A percentile compares a stretch with the other conserved stretches of the same genome.
Conservation (phyloP, 2,888 invertebrate species). For the Onthophagus sagittarius region DNA sequence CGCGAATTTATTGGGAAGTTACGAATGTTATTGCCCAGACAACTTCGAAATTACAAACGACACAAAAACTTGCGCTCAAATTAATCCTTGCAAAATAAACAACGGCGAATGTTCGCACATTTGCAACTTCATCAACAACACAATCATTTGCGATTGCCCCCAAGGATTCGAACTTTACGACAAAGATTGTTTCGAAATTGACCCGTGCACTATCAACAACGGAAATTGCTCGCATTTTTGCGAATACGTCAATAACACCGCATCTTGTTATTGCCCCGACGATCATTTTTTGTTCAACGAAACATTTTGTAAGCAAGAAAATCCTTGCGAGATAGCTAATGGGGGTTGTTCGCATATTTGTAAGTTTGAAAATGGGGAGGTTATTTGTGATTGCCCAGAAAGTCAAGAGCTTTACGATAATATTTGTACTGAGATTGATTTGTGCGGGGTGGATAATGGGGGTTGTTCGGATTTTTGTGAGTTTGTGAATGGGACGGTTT, state of each 20-base stretch:
- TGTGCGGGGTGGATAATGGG: conserved; percentile 26
- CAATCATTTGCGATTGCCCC: conserved; percentile 54
- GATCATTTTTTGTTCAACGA: conserved; percentile 51
- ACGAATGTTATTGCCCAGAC: conserved; percentile 57
- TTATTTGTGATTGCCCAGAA: conserved; percentile 40
- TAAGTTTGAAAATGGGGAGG: conserved; percentile 49
- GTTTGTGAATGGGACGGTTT: conserved; percentile 46
- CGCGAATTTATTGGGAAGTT: conserved; percentile 51
- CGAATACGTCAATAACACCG: conserved; percentile 46
- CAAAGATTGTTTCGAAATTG: conserved; percentile 30
- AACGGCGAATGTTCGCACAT: conserved; percentile 63
- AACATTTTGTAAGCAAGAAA: conserved; percentile 49
- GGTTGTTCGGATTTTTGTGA: conserved; percentile 58
- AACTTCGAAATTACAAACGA: conserved; percentile 50
- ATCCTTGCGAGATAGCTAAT: conserved; percentile 57
- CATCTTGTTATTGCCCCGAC: conserved; percentile 53
- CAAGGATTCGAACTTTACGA: conserved; percentile 47
- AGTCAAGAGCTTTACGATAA: conserved; percentile 37
- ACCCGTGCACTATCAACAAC: conserved; percentile 43
- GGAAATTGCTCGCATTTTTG: conserved; percentile 52
- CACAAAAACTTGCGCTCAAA: conserved; percentile 47
- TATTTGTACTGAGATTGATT: conserved; percentile 30
- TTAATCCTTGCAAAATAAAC: conserved; percentile 54
- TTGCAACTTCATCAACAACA: conserved; percentile 53
- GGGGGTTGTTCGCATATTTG: conserved; percentile 64